Base-by-base conservation (phyloP, 2,113 vertebrate genomes). In the Melanotaenia duboulayi region DNA sequence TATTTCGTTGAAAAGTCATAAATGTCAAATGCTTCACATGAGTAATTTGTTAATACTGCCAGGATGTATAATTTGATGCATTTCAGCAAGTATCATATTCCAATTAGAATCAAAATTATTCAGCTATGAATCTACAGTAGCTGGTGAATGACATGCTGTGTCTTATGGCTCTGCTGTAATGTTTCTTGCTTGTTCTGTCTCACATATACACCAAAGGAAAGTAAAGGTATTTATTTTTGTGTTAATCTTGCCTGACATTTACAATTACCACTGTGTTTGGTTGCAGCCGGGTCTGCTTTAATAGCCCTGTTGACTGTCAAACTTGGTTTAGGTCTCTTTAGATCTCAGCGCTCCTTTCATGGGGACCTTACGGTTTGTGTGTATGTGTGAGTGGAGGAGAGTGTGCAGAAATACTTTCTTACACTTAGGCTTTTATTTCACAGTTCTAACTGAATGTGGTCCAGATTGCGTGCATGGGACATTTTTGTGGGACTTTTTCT, bases 191-290 rank as follows among this genome's bases (percentile, higher is more conserved):
- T 76, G 54, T 73, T 65, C 62, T 19, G 54, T 50, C 68, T 64
- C 54, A 49, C 51, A 80, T 78, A 69, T 52, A 76, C 68, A 68
- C 50, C 58, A 60, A 71, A 71, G 67, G 48, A 70, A 87, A 87
- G 83, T 89, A 74, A 85, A 89, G 72, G 87, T 91, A 91, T 92
- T 93, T 92, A 91, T 92, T 92, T 90, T 80, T 83, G 82, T 79
- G 87, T 88, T 93, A 94, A 95, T 92, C 93, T 87, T 68, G 84
- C 87, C 90, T 94, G 93, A 94, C 92, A 91, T 94, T 93, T 93
- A 93, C 93, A 94, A 93, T 94, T 93, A 93, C 91, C 58, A 71
- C 83, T 86, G 83, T 89, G 91, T 92, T 94, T 84, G 86, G 90
- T 92, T 93, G 92, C 90, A 91, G 91, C 76, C 63, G 79, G 76